A percentile compares a stretch with the other conserved stretches of the same genome.
Evolutionary conservation across 2,113 vertebrate genomes (phyloP).

Genomic region (Rhegmatorhina hoffmannsi): DNA sequence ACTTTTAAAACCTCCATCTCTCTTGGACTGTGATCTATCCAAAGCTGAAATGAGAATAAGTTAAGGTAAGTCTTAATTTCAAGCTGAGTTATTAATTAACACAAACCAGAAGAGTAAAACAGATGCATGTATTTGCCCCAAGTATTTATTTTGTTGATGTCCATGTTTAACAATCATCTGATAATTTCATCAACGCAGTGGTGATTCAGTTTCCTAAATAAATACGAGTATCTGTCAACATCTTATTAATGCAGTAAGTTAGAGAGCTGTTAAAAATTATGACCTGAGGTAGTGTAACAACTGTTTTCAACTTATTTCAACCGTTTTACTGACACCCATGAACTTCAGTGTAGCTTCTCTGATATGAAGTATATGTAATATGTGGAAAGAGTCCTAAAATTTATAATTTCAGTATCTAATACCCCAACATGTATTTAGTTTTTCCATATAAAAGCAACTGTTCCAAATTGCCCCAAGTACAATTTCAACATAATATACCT

Average conservation of each 20-base stretch:
- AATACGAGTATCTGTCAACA: neutral
- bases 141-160: neutral
- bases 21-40: conserved; percentile 88
- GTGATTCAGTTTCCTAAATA: neutral
- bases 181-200: neutral
- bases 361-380: neutral
- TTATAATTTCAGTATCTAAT: neutral
- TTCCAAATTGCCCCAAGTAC: neutral
- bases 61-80: conserved; percentile 70
- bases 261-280: neutral
- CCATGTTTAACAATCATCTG: neutral
- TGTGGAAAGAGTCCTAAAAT: neutral
- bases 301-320: neutral
- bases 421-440: neutral
- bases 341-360: neutral
- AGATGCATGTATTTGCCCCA: neutral
- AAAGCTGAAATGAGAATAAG: conserved; percentile 88
- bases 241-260: neutral
- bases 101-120: conserved; percentile 34
- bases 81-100: conserved; percentile 40
- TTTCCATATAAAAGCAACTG: neutral
- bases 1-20: conserved; percentile 93
- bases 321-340: neutral
- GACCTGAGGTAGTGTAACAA: neutral
- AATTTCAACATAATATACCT: neutral